Percentiles rank a stretch among this genome's conserved stretches.
These are phyloP conservation scores for Sebastes vulpes DNA, from an alignment of 2,797 vertebrate genomes.

Conservation along the genomic window DNA sequence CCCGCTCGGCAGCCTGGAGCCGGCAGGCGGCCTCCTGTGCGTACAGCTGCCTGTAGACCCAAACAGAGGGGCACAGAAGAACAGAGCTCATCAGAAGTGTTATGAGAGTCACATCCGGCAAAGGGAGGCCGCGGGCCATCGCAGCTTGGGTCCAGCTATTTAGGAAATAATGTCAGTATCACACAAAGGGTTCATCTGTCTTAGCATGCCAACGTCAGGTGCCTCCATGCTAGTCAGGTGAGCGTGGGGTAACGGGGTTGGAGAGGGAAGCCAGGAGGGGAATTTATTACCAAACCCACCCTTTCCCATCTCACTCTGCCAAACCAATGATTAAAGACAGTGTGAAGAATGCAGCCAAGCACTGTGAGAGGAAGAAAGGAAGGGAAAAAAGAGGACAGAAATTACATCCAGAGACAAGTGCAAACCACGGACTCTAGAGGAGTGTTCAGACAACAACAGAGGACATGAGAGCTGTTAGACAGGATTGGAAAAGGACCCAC, in stretches of 20 bases:
- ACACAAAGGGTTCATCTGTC: slow-evolving; percentile 31
- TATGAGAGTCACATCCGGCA: neutral
- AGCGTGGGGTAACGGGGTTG: slow-evolving; percentile 18
- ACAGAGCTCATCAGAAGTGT: slow-evolving; percentile 48
- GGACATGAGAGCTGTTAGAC: slow-evolving; percentile 46
- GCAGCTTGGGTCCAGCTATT: slow-evolving; percentile 45
- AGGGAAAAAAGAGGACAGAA: slow-evolving; percentile 28
- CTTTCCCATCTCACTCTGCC: slow-evolving; percentile 19
- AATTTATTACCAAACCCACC: slow-evolving; percentile 14
- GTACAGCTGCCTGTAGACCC: slow-evolving; percentile 87
- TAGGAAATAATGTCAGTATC: slow-evolving; percentile 48
- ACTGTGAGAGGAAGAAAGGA: slow-evolving; percentile 43
- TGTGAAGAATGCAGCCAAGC: slow-evolving; percentile 40
- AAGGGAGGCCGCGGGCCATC: slow-evolving; percentile 22
- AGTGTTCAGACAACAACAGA: slow-evolving; percentile 52
- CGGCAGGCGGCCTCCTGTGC: slow-evolving; percentile 86
- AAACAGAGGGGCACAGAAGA: slow-evolving; percentile 61
- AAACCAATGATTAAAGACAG: slow-evolving; percentile 46
- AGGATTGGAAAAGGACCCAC: slow-evolving; percentile 35
- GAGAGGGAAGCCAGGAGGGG: slow-evolving; percentile 8
- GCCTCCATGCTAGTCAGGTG: slow-evolving; percentile 49
- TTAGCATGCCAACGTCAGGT: slow-evolving; percentile 66
- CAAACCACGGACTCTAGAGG: slow-evolving; percentile 28
- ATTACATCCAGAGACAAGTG: slow-evolving; percentile 51
- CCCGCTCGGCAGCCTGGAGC: slow-evolving; percentile 82